These are phyloP conservation scores for Rhegmatorhina hoffmannsi DNA, from an alignment of 2,113 vertebrate genomes.

Conservation along the genomic window DNA sequence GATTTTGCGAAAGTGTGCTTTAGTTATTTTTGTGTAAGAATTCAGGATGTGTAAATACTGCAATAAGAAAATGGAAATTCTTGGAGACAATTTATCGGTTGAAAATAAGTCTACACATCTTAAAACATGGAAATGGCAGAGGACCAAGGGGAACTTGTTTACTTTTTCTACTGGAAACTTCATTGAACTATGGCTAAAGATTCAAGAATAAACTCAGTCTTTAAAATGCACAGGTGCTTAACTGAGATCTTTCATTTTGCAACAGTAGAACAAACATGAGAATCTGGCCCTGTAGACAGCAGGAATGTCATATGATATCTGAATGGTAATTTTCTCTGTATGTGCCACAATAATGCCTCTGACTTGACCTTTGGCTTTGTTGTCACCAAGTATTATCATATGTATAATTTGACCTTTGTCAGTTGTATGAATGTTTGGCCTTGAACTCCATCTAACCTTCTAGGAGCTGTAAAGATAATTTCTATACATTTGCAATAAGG, in stretches of 20 bases:
- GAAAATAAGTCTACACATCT: background rate
- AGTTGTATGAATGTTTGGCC: constrained; percentile 44
- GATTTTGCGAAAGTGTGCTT: background rate
- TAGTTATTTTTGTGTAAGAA: background rate
- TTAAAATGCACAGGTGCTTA: constrained; percentile 3
- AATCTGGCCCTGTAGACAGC: background rate
- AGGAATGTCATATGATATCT: constrained; percentile 51
- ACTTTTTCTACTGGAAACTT: background rate
- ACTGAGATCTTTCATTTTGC: background rate
- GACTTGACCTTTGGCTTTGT: constrained; percentile 62
- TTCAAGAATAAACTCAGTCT: background rate
- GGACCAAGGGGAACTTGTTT: background rate
- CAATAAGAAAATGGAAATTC: background rate
- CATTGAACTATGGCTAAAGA: background rate
- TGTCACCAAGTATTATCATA: constrained; percentile 67
- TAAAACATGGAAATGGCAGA: background rate
- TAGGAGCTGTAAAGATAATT: constrained; percentile 61
- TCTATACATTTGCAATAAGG: constrained; percentile 43
- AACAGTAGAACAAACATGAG: background rate
- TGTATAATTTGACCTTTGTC: constrained; percentile 62
- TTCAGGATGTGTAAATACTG: background rate
- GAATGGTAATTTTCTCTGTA: constrained; percentile 61
- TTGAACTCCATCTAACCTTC: constrained; percentile 67
- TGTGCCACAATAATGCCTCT: constrained; percentile 54
- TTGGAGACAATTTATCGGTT: background rate